Evolutionary conservation across 2,797 vertebrate species (phyloP), one percentile per base, ranked within the genome.

Genomic region (Phrynocephalus forsythii): DNA sequence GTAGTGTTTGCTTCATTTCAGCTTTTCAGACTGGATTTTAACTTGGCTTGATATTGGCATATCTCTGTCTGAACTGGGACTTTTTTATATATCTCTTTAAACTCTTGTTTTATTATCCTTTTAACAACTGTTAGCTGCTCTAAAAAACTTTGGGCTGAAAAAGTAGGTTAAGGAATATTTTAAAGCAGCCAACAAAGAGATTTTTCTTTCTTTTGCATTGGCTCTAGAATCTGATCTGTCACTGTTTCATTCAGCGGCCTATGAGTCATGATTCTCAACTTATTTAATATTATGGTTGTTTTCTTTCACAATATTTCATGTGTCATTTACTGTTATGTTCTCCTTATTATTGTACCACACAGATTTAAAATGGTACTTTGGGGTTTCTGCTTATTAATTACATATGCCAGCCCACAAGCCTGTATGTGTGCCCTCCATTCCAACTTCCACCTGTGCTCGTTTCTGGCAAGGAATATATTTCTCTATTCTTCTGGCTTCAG

Each of bases 401-500:
- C 13, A 0, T 69, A 84, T 78, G 76, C 86, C 38, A 44, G 3
- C 38, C 85, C 88, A 88, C 82, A 79, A 92, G 86, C 89, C 60
- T 0, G 0, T 78, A 28, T 56, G 28, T 67, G 73, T 81, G 44
- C 69, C 69, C 33, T 16, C 44, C 84, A 85, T 85, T 85, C 83
- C n/a, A n/a, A 87, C 60, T 0, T 67, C 71, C 28, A 0, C 48
- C 69, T 48, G 50, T 56, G 48, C 56, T 82, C 84, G 91, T 91
- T 81, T 86, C 90, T 93, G 28, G 73, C 91, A 68, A 10, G 89
- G 86, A 56, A 83, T 88, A 86, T 84, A 86, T 56, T 66, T 86
- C 0, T 76, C 71, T 85, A 84, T 88, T 86, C 83, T 77, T 90
- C 89, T 88, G 89, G 90, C 81, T 71, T 30, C 79, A 94, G 90